These are phyloP conservation scores for Ailurus styani DNA, from an alignment of 2,113 vertebrate species.

Conservation along the genomic window DNA sequence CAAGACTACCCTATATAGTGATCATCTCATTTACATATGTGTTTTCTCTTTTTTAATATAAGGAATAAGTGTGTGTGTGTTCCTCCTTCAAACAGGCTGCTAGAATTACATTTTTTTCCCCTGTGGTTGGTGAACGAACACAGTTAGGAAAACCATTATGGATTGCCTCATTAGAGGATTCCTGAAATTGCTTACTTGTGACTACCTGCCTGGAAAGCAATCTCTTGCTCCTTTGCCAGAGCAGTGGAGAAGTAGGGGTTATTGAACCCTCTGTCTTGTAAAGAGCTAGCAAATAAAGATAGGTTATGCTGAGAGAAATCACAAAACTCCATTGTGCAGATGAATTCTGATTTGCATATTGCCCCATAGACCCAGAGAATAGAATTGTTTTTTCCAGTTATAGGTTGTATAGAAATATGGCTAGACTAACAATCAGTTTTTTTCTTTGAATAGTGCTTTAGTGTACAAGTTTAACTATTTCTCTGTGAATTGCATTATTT, in stretches of 20 bases:
- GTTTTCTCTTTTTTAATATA: neutral
- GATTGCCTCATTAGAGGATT: conserved; percentile 64
- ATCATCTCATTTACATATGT: neutral
- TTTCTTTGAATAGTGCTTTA: conserved; percentile 7
- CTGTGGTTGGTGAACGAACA: neutral
- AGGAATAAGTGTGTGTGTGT: neutral
- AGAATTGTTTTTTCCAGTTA: conserved; percentile 65
- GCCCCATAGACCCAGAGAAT: conserved; percentile 26
- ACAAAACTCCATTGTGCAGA: conserved; percentile 33
- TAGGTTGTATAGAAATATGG: conserved; percentile 28
- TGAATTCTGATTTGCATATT: conserved; percentile 63
- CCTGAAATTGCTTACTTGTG: conserved; percentile 64
- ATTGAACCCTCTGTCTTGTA: conserved; percentile 46
- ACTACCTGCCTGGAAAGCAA: conserved; percentile 56
- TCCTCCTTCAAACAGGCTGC: neutral
- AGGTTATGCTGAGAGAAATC: conserved; percentile 46
- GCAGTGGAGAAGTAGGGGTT: neutral
- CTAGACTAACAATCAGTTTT: conserved; percentile 41
- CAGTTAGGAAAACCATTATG: conserved; percentile 60
- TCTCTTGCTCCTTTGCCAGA: conserved; percentile 52
- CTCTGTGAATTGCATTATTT: conserved; percentile 33
- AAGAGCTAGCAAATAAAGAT: conserved; percentile 53
- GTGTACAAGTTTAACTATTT: conserved; percentile 45
- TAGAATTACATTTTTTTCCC: neutral
- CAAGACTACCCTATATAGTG: neutral